A percentile compares a stretch with the other conserved stretches of the same genome.
Evolutionary conservation across 1,140 invertebrate species (phyloP).

Genomic region (Nomia melanderi): DNA sequence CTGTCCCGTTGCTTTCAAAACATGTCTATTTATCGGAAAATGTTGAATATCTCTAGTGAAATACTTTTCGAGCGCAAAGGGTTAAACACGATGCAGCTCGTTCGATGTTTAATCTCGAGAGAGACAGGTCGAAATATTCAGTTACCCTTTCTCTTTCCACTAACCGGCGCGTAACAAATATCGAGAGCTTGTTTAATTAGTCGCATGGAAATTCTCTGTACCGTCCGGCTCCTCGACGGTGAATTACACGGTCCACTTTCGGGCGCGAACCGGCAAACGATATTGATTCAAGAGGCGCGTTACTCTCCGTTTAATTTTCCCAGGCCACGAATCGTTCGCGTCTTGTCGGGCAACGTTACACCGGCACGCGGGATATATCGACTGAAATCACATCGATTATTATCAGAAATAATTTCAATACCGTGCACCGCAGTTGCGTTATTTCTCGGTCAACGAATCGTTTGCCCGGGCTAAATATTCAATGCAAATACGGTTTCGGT

Average conservation of each 20-base stretch:
- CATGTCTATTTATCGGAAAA: too few relatives aligned
- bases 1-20: too few relatives aligned
- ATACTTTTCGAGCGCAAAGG: too few relatives aligned
- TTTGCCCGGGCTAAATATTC: too few relatives aligned
- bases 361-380: neutral
- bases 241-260: constrained; percentile 28
- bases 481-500: too few relatives aligned
- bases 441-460: too few relatives aligned
- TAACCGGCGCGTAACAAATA: constrained; percentile 8
- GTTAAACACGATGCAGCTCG: too few relatives aligned
- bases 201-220: constrained; percentile 20
- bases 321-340: neutral
- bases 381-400: neutral
- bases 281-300: constrained; percentile 22
- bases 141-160: neutral
- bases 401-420: neutral
- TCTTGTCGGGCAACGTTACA: neutral
- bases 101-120: too few relatives aligned
- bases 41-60: too few relatives aligned
- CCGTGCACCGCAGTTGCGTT: too few relatives aligned
- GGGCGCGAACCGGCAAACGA: constrained; percentile 13
- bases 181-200: constrained; percentile 30
- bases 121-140: too few relatives aligned
- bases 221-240: constrained; percentile 3
- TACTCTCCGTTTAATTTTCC: constrained; percentile 6